Evolutionary conservation across 1,140 invertebrate species (phyloP).

Genomic region (Homalodisca vitripennis): DNA sequence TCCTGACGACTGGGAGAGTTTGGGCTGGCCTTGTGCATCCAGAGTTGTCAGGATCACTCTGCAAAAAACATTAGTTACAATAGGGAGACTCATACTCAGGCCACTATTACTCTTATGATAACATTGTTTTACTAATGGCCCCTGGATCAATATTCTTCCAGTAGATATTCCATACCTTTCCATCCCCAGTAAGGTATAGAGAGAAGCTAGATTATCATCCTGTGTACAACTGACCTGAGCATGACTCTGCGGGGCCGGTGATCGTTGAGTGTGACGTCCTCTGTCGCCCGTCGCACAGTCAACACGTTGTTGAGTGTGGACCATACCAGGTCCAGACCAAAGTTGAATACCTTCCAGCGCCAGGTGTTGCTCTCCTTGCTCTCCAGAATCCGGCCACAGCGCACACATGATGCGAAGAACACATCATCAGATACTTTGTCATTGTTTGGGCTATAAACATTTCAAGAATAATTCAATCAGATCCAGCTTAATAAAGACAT

Average conservation of each 20-base stretch:
- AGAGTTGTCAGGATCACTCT: slow-evolving; percentile 34
- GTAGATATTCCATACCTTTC: too few relatives aligned
- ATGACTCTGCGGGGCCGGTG: neutral
- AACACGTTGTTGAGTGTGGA: slow-evolving; percentile 30
- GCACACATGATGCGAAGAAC: slow-evolving; percentile 30
- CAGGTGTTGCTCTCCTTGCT: slow-evolving; percentile 32
- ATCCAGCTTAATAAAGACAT: too few relatives aligned
- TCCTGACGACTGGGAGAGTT: slow-evolving; percentile 13
- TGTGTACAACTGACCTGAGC: slow-evolving; percentile 2
- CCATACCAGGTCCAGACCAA: slow-evolving; percentile 38
- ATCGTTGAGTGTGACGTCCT: neutral
- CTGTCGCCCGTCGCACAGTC: slow-evolving; percentile 9
- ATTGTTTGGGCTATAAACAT: too few relatives aligned
- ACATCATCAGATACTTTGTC: slow-evolving; percentile 28
- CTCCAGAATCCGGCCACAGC: slow-evolving; percentile 32
- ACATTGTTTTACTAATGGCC: too few relatives aligned
- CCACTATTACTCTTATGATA: too few relatives aligned
- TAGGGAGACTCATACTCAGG: too few relatives aligned
- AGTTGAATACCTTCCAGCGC: slow-evolving; percentile 38
- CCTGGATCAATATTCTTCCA: too few relatives aligned
- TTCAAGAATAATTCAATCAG: too few relatives aligned
- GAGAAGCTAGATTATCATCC: too few relatives aligned
- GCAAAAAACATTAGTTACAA: too few relatives aligned
- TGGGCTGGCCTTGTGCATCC: slow-evolving; percentile 34
- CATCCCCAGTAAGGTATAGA: too few relatives aligned